Percentiles rank a stretch among this genome's conserved stretches.
Evolutionary conservation across 2,888 invertebrate species (phyloP).

Genomic region (Melieria picta): DNA sequence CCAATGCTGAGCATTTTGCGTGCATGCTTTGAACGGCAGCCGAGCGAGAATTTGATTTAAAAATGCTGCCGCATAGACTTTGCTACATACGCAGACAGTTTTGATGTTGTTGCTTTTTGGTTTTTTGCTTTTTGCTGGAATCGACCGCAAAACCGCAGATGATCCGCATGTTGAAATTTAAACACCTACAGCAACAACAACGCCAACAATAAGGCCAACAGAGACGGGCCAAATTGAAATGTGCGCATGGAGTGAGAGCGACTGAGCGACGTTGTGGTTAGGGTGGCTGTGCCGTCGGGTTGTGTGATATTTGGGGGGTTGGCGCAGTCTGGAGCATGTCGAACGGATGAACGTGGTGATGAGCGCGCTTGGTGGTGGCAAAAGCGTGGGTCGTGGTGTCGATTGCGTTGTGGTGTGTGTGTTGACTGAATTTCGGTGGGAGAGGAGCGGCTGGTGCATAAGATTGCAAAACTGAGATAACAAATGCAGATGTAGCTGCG

Average conservation of each 20-base stretch:
- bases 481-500: neutral
- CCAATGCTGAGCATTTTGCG: too few species aligned
- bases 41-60: too few species aligned
- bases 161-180: constrained; percentile 56
- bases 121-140: neutral
- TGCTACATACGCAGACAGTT: neutral
- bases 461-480: constrained; percentile 15
- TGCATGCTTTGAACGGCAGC: too few species aligned
- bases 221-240: too few species aligned
- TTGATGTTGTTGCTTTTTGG: neutral
- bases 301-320: constrained; percentile 27
- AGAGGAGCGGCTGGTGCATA: neutral
- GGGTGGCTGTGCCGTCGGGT: constrained; percentile 22
- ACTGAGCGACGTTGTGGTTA: neutral
- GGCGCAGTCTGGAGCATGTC: constrained; percentile 37
- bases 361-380: neutral
- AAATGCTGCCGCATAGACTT: neutral
- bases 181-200: constrained; percentile 42
- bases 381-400: too few species aligned
- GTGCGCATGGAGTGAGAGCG: too few species aligned
- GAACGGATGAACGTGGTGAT: constrained; percentile 27
- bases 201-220: neutral
- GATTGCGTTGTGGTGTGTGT: constrained; percentile 1
- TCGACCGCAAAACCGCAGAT: constrained; percentile 55
- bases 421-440: constrained; percentile 3